Base-by-base conservation (phyloP, 2,888 invertebrate species). In the Sialis lutaria region DNA sequence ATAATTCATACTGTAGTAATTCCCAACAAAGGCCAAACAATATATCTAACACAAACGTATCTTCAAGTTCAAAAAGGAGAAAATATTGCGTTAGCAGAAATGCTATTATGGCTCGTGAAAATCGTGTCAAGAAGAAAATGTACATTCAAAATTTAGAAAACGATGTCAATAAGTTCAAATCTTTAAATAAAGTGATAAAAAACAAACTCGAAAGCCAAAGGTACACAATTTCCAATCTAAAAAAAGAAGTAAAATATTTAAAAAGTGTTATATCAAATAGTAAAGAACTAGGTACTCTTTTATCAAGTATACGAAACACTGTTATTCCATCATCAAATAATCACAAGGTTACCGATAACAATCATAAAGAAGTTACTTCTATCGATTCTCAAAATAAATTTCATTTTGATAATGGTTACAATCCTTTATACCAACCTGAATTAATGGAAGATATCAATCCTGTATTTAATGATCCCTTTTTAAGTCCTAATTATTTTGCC, bases 91-190 rank as follows among this genome's bases (percentile, higher is more conserved):
- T 65, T 10, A 68, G 69, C 7, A 65, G 69, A 52, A 79, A 78
- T 58, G 79, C 78, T 0, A 55, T 75, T 33, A 67, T 76, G 61
- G 79, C 79, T 1, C 63, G 78, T 4, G 73, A 75, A 55, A 79
- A 78, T 56, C 67, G 79, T 2, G 65, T 70, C 2, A 70, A 67
- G 41, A 79, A 79, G 55, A 79, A 79, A 56, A 66, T 69, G 33
- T 72, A 78, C 54, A 53, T 78, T 13, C 67, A 73, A 48, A 66
- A 64, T 10, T 62, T 78, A 10, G 77, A 78, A 56, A 64, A 60
- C 32, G 67, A 72, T 51, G 56, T 74, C 0, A 54, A 60, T 1
- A 56, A 60, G 8, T 61, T 69, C 33, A 67, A 66, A 40, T 56
- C 55, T 6, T 67, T 68, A 31, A 74, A 74, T 53, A 64, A 63